Evolutionary conservation across 1,140 invertebrate species (phyloP), one percentile per base, ranked within the genome.

Genomic region (Lordiphosa stackelbergi): DNA sequence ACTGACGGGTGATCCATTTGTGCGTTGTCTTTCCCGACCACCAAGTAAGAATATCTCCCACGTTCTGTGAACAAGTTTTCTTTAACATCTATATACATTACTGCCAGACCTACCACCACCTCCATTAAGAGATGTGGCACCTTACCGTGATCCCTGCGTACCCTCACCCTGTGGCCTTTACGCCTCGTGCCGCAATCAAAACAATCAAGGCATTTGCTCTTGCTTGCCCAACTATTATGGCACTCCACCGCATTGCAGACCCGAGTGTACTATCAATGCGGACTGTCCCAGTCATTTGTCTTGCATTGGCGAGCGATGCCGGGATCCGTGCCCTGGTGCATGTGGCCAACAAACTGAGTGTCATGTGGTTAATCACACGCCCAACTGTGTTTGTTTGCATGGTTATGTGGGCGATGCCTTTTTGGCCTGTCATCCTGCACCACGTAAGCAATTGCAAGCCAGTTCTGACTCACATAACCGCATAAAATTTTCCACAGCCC

Each of bases 341-440:
- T 95, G 94, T 86, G 94, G 94, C 6, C 90, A 93, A 45, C 93
- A 95, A 87, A 94, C 95, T 10, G 90, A 93, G 69, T 97, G 95
- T 83, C 92, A 93, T 66, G 93, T 96, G 1, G 91, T 94, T 6
- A 94, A 94, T 75, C 95, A 97, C 75, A 94, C 94, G 69, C 94
- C 95, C 2, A 91, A 92, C 16, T 96, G 95, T 72, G 92, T 92
- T 9, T 96, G 95, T 86, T 89, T 91, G 37, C 78, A 90, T 52
- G 93, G 93, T 54, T 94, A 91, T 73, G 91, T 92, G 8, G 95
- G 95, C 16, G 93, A 95, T 91, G 94, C 95, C 40, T 95, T 95
- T 72, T 90, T 91, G 2, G 89, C 90, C 37, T 95, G 94, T 73
- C 90, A 65, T 12, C 87, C 70, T 41, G 66, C 87, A 56, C 87